These are phyloP conservation scores for Psilanteris sp. DNA, from an alignment of 1,140 invertebrate genomes.

Conservation along the genomic window DNA sequence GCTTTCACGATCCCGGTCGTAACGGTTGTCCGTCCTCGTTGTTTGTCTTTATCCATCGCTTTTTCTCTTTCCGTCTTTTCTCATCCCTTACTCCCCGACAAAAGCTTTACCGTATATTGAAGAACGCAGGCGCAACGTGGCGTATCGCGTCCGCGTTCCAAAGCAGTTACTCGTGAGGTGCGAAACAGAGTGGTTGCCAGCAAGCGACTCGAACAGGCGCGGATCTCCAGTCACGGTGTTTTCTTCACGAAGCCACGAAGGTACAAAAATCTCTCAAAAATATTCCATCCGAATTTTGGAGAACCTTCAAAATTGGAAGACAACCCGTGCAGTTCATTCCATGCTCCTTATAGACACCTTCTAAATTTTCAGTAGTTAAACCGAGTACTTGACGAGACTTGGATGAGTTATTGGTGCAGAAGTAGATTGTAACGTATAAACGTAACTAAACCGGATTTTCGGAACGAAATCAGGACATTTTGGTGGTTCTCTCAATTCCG, in stretches of 20 bases:
- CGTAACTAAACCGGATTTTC: background rate
- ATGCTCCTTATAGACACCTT: background rate
- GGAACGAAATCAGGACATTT: background rate
- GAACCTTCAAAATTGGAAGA: background rate
- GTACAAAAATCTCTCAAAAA: conserved; percentile 35
- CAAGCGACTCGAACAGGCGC: conserved; percentile 46
- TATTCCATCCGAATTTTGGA: background rate
- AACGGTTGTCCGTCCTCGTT: conserved; percentile 33
- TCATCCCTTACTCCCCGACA: conserved; percentile 33
- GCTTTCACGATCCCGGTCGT: conserved; percentile 17
- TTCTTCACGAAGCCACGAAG: conserved; percentile 59
- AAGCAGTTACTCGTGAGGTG: conserved; percentile 75
- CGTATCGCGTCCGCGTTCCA: conserved; percentile 60
- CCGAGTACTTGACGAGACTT: background rate
- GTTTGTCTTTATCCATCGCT: conserved; percentile 38
- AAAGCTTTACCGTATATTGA: conserved; percentile 43
- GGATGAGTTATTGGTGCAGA: background rate
- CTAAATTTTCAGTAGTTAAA: conserved; percentile 10
- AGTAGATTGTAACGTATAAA: no score
- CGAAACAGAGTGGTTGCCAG: conserved; percentile 69
- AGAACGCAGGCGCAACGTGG: conserved; percentile 65
- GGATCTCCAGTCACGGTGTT: conserved; percentile 56
- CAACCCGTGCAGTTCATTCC: background rate
- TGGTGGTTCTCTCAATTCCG: background rate
- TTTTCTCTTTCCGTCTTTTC: conserved; percentile 49